phyloP scores from a whole-genome alignment of 2,797 vertebrate genomes.

The Cossypha polioptera region DNA sequence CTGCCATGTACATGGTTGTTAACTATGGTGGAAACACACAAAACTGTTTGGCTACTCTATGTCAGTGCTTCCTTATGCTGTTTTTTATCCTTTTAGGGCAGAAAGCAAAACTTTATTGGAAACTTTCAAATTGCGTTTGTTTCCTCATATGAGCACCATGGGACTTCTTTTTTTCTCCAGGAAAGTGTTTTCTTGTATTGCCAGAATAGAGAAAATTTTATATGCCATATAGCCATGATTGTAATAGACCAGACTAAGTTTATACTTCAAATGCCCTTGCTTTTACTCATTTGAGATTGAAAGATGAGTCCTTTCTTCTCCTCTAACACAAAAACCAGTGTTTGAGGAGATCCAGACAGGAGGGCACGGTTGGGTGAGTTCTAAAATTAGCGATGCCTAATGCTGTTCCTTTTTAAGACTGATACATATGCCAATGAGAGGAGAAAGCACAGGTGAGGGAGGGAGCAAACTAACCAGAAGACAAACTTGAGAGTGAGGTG shows the following conservation, averaged over 20 bases:
- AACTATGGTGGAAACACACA: not conserved
- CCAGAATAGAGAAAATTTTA: not conserved
- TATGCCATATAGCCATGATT: not conserved
- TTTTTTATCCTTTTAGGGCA: not conserved
- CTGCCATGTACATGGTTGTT: not conserved
- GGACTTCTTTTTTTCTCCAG: not conserved
- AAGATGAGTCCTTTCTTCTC: not conserved
- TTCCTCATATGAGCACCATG: fast-evolving
- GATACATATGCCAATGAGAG: not conserved
- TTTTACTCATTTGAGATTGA: not conserved
- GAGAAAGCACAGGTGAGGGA: not conserved
- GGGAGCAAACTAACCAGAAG: not conserved
- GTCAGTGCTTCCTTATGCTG: not conserved
- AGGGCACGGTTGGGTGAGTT: not conserved
- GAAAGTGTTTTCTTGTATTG: not conserved
- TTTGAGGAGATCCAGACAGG: not conserved
- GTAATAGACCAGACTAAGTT: not conserved
- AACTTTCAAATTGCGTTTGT: not conserved
- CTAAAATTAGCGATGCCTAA: not conserved
- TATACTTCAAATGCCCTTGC: not conserved
- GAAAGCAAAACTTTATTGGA: not conserved
- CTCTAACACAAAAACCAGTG: not conserved
- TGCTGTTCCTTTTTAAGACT: not conserved
- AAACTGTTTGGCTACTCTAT: not conserved
- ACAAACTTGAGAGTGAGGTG: not conserved